Base-by-base conservation (phyloP, 2,797 vertebrate genomes). In the Pteronotus mesoamericanus region DNA sequence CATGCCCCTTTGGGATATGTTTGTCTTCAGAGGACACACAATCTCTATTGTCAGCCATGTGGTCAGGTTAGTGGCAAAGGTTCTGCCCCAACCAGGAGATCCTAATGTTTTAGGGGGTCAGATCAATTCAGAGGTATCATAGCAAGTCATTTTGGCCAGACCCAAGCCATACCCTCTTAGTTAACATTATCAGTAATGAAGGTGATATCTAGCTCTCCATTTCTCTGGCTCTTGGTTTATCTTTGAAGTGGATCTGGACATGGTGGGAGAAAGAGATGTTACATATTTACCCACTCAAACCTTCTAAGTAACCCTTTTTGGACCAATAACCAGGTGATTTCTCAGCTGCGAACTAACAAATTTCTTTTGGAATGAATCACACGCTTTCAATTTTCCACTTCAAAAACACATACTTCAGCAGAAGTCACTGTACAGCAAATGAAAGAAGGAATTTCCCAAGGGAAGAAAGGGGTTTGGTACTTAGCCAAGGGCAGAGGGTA, bases 361-460 rank as follows among this genome's bases (percentile, higher is more conserved):
- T 96, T 97, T 95, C 97, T 93, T 96, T 96, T 42, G 87, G 89
- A 96, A 97, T 97, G 95, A 97, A 95, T 97, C n/a, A n/a, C 61
- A 80, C 3, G 7, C 91, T 96, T 97, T 97, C 96, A 97, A 97
- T 97, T 98, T 98, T 97, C 96, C 95, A 97, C 96, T 97, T 97
- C 97, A 97, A 96, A 97, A 97, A 92, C 97, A 96, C 94, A 83
- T 34, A 80, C 77, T 96, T 96, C 93, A 91, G 94, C 96, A 97
- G 86, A 96, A 96, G 94, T 96, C 91, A 96, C 93, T 97, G 95
- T 93, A 83, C 24, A 95, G 94, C 94, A 94, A 96, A 97, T 96
- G 93, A 94, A 97, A 94, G 92, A 64, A 94, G 87, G 86, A 86
- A 94, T 94, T 96, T 96, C 94, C 94, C 79, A 37, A 22, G 37